Percentiles rank a stretch among this genome's conserved stretches.
Conservation (phyloP, 2,888 invertebrate genomes). For the Glyphotaelius pellucidus region DNA sequence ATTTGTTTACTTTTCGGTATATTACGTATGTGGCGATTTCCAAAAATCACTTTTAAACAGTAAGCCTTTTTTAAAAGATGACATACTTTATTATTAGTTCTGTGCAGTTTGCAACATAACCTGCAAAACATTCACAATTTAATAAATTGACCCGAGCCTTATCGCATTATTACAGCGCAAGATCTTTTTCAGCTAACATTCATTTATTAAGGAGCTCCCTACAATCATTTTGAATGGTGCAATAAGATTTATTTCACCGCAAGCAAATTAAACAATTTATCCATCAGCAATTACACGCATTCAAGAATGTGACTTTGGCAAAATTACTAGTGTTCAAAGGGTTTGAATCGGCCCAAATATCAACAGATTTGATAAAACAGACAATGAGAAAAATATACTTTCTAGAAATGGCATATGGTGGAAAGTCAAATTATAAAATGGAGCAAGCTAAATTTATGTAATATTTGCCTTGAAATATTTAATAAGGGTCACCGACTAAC, state of each 20-base stretch:
- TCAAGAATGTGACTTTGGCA: background rate
- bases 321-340: too few species aligned
- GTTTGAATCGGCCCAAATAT: background rate
- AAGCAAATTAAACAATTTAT: background rate
- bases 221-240: background rate
- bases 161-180: background rate
- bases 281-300: background rate
- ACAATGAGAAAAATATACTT: background rate
- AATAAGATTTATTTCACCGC: background rate
- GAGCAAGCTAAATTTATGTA: background rate
- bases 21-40: too few species aligned
- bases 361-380: background rate
- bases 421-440: background rate
- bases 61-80: background rate
- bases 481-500: background rate
- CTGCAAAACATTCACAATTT: background rate
- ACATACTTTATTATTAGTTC: too few species aligned
- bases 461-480: background rate
- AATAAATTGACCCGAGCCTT: background rate
- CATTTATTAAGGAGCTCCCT: background rate
- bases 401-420: conserved; percentile 1
- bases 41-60: too few species aligned
- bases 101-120: background rate
- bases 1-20: too few species aligned
- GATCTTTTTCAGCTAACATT: too few species aligned